These are phyloP conservation scores for Maniola hyperantus DNA, from an alignment of 2,888 invertebrate genomes.

Conservation along the genomic window DNA sequence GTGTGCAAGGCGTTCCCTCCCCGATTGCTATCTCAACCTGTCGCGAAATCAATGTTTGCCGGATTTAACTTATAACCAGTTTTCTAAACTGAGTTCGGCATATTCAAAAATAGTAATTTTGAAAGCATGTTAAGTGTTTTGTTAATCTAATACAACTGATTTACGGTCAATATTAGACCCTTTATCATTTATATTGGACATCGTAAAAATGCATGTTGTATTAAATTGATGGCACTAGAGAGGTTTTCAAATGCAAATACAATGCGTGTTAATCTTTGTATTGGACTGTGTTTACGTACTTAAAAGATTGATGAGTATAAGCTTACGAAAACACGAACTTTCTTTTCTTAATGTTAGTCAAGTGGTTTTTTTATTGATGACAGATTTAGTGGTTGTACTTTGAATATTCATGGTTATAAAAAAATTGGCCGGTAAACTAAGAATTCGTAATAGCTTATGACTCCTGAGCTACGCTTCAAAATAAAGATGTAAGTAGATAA, in stretches of 20 bases:
- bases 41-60: too few relatives aligned
- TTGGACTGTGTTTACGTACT: constrained; percentile 18
- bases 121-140: constrained; percentile 19
- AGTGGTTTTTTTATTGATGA: not conserved
- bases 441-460: not conserved
- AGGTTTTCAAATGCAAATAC: constrained; percentile 34
- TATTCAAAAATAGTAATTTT: not conserved
- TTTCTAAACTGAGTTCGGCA: not conserved
- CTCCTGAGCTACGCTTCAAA: not conserved
- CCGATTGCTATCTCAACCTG: too few relatives aligned
- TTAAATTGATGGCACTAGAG: constrained; percentile 21
- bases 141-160: constrained; percentile 24
- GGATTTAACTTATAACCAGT: not conserved
- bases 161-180: constrained; percentile 21
- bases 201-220: constrained; percentile 26
- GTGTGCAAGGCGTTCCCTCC: too few relatives aligned
- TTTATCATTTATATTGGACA: constrained; percentile 28
- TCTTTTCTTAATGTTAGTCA: constrained; percentile 15
- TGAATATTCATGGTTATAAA: not conserved
- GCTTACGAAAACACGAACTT: constrained; percentile 8
- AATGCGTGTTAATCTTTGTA: constrained; percentile 27
- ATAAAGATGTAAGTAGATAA: too few relatives aligned
- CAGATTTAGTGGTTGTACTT: constrained; percentile 2
- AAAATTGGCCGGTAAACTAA: not conserved
- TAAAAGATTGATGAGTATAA: constrained; percentile 8